Percentiles rank a stretch among this genome's conserved stretches.
These are phyloP conservation scores for Oasisia sp. DNA, from an alignment of 2,888 invertebrate species.

Conservation along the genomic window DNA sequence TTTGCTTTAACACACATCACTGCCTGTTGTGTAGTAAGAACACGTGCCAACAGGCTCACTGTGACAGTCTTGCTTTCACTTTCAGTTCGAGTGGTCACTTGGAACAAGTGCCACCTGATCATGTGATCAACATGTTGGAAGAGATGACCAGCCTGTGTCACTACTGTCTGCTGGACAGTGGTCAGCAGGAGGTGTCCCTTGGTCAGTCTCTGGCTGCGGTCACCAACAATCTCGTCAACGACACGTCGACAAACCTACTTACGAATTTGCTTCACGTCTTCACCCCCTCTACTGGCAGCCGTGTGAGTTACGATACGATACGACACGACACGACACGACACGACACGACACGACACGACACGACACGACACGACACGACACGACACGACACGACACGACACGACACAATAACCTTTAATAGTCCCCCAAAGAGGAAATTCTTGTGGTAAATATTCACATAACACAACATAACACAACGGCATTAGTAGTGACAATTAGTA, in stretches of 20 bases:
- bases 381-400: no score
- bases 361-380: no score
- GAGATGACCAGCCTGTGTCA: constrained; percentile 82
- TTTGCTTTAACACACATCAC: neutral
- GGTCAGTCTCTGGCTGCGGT: constrained; percentile 61
- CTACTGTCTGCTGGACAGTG: constrained; percentile 78
- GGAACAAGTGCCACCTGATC: constrained; percentile 74
- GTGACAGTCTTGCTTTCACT: neutral
- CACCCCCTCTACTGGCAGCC: constrained; percentile 70
- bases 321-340: no score
- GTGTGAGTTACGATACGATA: constrained; percentile 50
- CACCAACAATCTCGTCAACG: constrained; percentile 62
- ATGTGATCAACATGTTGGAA: constrained; percentile 81
- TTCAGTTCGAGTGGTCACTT: constrained; percentile 26
- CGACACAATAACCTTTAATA: no score
- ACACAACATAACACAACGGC: no score
- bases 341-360: no score
- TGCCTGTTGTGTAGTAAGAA: neutral
- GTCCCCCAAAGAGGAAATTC: no score
- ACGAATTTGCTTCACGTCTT: constrained; percentile 85
- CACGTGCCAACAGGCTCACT: neutral
- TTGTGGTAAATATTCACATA: no score
- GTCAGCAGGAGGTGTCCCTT: constrained; percentile 54
- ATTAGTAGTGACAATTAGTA: no score
- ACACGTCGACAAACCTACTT: constrained; percentile 75